Base-by-base conservation (phyloP, 53 echinoderm and acorn worm species). In the Mesocentrotus franciscanus region DNA sequence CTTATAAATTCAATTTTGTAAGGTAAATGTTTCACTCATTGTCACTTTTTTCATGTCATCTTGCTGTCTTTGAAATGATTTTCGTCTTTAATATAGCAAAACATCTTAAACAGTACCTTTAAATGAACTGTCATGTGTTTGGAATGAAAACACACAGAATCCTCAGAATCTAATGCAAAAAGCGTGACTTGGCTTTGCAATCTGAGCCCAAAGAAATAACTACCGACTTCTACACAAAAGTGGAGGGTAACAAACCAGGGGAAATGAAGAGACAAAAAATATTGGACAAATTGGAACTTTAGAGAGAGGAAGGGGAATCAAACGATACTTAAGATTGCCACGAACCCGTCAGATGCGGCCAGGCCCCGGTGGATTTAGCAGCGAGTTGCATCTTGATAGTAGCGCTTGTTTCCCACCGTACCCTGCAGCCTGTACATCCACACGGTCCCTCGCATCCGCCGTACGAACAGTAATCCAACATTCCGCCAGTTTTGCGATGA, bases 381-480 rank as follows among this genome's bases (percentile, higher is more conserved):
- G 87, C 87, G n/a, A 58, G 58, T n/a, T 58, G 26, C 87, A 87
- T 58, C 87, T 87, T 87, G 87, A 29, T 87, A 15, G 87, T 59
- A 58, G 87, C 87, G 27, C 27, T 87, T 17, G 26, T 87, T 29
- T 87, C 11, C 87, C 87, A 87, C 32, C 57, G 58, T 14, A 87
- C 56, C 58, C 87, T 87, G 87, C 87, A 87, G 87, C 58, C 87
- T 26, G 87, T 56, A 58, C 87, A 87, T 20, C 58, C 87, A 58
- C 57, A 56, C 4, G 87, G 56, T 58, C 87, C 58, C 87, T 87
- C 58, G 59, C 58, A n/a, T 56, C 87, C 87, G 10, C 58, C n/a
- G 58, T 58, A 87, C 13, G 58, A 57, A n/a, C 58, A 27, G 87
- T 87, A 58, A 81, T 81, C 81, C 81, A 81, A 81, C 81, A 81